Base-by-base conservation (phyloP, 2,113 vertebrate species). In the Corythaeola cristata region DNA sequence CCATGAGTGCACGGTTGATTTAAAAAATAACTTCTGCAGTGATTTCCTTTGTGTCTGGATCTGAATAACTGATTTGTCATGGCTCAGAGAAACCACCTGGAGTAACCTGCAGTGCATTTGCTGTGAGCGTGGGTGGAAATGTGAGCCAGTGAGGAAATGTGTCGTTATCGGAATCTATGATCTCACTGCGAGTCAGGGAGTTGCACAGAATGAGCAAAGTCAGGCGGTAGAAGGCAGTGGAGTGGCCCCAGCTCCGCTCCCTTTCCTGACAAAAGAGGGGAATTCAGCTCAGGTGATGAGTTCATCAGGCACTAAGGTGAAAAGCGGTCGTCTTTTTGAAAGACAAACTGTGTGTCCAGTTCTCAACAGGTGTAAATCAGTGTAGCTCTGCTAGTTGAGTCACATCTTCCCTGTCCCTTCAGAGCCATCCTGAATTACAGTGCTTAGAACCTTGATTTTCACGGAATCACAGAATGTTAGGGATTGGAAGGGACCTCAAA, bases 51-150 rank as follows among this genome's bases (percentile, higher is more conserved):
- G 53, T 64, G 86, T 22, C 22, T 71, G 69, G 27, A 24, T 49
- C 47, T 77, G 71, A 74, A 28, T 71, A 74, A 80, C 28, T 5
- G 64, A 41, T 94, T 37, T 52, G 89, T 79, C 87, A 82, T 35
- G 66, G 95, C 88, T 83, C 84, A n/a, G 59, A 74, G 92, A 55
- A 93, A 55, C 55, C 87, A 66, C 82, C 93, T 68, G 90, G 77
- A 50, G 63, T 53, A 49, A 80, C 53, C 53, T 67, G 47, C 30
- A 52, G 35, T 6, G 22, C 50, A 5, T 58, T 18, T 56, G 55
- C 41, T 33, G 27, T 2, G 35, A 72, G 76, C 11, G 44, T 74
- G 90, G 50, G 62, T 89, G 89, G 78, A 11, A 82, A 85, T 0
- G 28, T 30, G 86, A 92, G 17, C 56, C 56, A 8, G 49, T 1